Percentiles rank a stretch among this genome's conserved stretches.
These are phyloP conservation scores for Scaptomyza caliginosa DNA, from an alignment of 2,888 invertebrate species.

Conservation along the genomic window DNA sequence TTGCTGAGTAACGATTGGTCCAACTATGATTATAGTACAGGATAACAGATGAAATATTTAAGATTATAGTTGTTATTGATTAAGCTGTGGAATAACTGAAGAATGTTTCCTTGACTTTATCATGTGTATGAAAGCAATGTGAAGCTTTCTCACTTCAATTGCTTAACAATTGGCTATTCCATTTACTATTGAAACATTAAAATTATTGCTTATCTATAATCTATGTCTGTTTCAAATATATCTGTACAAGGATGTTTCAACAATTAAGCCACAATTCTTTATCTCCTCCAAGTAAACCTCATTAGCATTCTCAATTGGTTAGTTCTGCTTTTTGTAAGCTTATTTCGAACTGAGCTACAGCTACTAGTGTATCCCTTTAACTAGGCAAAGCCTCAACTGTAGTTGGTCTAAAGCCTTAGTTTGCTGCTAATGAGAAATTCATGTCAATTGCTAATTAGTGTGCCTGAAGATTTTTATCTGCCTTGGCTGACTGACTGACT, in stretches of 20 bases:
- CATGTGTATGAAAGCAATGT: too few species aligned
- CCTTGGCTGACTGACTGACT: conserved; percentile 46
- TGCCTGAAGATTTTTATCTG: conserved; percentile 72
- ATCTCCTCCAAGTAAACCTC: conserved; percentile 16
- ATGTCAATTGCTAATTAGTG: conserved; percentile 82
- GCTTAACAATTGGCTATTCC: too few species aligned
- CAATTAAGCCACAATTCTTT: conserved; percentile 11
- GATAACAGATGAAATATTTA: too few species aligned
- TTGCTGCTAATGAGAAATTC: conserved; percentile 80
- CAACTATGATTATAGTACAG: neutral
- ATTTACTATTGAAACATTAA: too few species aligned
- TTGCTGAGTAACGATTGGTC: neutral
- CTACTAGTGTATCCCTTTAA: conserved; percentile 19
- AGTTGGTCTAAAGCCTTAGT: conserved; percentile 59
- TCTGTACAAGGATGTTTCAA: neutral
- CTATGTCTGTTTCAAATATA: neutral
- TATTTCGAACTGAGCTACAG: conserved; percentile 7
- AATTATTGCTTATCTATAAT: neutral
- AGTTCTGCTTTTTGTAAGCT: conserved; percentile 13
- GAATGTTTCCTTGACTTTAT: too few species aligned
- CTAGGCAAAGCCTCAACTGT: conserved; percentile 43
- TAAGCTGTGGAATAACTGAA: too few species aligned
- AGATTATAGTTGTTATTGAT: too few species aligned
- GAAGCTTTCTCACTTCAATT: too few species aligned
- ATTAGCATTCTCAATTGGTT: conserved; percentile 42